Conservation (phyloP, 2,113 vertebrate species). For the Lycaon pictus region DNA sequence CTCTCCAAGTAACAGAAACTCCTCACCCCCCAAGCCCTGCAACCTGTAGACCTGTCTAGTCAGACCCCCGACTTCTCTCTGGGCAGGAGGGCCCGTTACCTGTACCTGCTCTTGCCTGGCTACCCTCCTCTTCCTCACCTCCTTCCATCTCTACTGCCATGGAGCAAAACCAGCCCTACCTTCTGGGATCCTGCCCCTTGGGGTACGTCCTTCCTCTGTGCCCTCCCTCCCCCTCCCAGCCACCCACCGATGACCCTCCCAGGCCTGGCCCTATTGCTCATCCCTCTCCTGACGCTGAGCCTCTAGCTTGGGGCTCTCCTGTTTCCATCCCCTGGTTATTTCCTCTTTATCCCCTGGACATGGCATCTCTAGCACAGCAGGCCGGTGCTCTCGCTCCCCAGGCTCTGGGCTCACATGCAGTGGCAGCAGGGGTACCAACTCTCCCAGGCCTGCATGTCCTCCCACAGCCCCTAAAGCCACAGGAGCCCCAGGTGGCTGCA, state of each 20-base stretch:
- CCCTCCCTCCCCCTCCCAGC: not conserved
- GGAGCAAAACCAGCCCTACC: not conserved
- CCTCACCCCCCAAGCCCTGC: not conserved
- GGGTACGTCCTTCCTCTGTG: not conserved
- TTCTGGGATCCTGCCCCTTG: not conserved
- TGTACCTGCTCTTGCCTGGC: not conserved
- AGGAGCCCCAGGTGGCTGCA: not conserved
- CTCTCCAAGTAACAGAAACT: not conserved
- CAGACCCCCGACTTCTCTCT: not conserved
- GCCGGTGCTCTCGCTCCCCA: not conserved
- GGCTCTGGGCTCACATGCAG: not conserved
- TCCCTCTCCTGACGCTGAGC: not conserved
- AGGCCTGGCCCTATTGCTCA: not conserved
- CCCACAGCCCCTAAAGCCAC: rapidly evolving
- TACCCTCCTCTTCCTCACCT: not conserved
- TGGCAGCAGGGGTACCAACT: rapidly evolving
- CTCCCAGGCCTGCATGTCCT: not conserved
- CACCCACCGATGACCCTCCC: not conserved
- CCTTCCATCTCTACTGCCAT: not conserved
- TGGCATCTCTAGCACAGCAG: not conserved
- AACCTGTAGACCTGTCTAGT: rapidly evolving
- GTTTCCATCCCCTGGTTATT: not conserved
- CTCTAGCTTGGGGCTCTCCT: not conserved
- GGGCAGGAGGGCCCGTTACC: not conserved
- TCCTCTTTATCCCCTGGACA: not conserved